These are phyloP conservation scores for Phalera bucephala DNA, from an alignment of 2,888 invertebrate species.

Conservation along the genomic window DNA sequence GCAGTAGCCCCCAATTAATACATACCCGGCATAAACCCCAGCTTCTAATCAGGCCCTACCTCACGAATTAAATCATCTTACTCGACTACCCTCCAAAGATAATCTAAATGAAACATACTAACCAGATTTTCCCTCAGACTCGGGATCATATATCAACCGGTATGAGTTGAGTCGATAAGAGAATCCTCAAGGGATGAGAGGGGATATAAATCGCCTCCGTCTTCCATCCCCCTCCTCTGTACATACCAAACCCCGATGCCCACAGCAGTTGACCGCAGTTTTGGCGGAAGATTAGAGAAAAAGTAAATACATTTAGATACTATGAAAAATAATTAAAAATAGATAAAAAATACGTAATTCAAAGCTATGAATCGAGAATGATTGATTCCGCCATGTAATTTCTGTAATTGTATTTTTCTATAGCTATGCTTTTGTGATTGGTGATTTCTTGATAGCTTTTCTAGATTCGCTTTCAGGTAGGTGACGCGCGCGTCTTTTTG, in stretches of 20 bases:
- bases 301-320: too few species aligned
- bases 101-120: constrained; percentile 48
- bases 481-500: too few species aligned
- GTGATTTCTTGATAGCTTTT: too few species aligned
- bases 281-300: constrained; percentile 32
- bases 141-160: constrained; percentile 48
- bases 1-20: constrained; percentile 1
- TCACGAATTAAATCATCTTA: constrained; percentile 3
- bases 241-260: constrained; percentile 11
- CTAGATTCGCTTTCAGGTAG: too few species aligned
- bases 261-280: constrained; percentile 33
- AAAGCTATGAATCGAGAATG: too few species aligned
- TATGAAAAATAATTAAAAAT: too few species aligned
- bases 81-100: constrained; percentile 15
- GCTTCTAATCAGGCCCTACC: not conserved
- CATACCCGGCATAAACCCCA: not conserved
- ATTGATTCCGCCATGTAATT: too few species aligned
- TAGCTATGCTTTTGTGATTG: too few species aligned
- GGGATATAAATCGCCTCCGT: constrained; percentile 46
- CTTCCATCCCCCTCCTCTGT: constrained; percentile 12
- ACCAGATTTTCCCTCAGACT: constrained; percentile 40
- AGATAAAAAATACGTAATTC: too few species aligned
- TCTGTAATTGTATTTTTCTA: too few species aligned
- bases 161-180: constrained; percentile 56
- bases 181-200: constrained; percentile 50